Evolutionary conservation across 2,888 invertebrate genomes (phyloP), one percentile per base, ranked within the genome.

Genomic region (Hemaris fuciformis): DNA sequence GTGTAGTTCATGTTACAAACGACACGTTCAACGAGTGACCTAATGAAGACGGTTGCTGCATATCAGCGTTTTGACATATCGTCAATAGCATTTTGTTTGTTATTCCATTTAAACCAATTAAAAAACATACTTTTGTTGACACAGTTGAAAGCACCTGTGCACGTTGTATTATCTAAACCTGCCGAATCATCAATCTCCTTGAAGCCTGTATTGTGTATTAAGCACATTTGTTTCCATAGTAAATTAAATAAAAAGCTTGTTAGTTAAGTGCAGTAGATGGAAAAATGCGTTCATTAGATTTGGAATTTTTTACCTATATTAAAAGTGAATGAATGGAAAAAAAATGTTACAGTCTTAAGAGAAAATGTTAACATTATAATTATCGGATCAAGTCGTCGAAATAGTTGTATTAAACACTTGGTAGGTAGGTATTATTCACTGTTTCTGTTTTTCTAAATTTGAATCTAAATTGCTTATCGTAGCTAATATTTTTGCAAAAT

Each of bases 61-160:
- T 81, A 86, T 86, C 84, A 84, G 80, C 82, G 75, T 80, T 84
- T 78, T 75, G 75, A 86, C 78, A 82, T 67, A 74, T 80, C 75
- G 77, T 78, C 78, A 76, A 85, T 80, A 80, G 74, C 75, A 73
- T 74, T 75, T 76, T 72, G 69, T 75, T 69, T 75, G 22, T 59
- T n/a, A 34, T 59, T 59, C 45, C 8, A 22, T 4, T 23, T 23
- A 23, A 23, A 46, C 10, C 45, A 23, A 46, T 46, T 46, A 46
- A 23, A 46, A 1, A 46, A 38, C n/a, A 10, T 22, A 43, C 43
- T 43, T 43, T 43, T 22, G 20, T 43, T 43, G 20, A 43, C 8
- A 1, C 8, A 22, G 8, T 25, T 43, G n/a, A n/a, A n/a, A 25
- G 15, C 15, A 53, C 53, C 18, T 31, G 18, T 31, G 8, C 10